Conservation (phyloP, 1,140 invertebrate species). For the Nasonia giraulti region DNA sequence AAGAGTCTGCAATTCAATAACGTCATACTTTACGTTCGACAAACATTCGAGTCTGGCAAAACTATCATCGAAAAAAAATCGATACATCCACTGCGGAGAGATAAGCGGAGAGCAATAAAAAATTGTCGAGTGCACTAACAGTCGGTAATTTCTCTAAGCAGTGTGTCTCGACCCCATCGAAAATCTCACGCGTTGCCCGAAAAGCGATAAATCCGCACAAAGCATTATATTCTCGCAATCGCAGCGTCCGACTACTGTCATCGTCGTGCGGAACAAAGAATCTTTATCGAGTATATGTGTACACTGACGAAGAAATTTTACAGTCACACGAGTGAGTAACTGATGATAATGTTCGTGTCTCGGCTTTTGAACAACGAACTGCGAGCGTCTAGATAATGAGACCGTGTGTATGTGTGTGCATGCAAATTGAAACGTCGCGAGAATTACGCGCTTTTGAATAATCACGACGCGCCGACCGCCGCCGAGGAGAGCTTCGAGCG, state of each 20-base stretch:
- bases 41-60: no score
- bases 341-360: neutral
- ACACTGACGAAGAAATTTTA: neutral
- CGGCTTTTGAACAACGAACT: neutral
- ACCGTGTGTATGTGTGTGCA: neutral
- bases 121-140: no score
- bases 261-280: neutral
- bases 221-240: neutral
- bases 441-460: neutral
- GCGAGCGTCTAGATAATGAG: neutral
- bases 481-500: no score
- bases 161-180: no score
- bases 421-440: neutral
- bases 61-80: no score
- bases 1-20: no score
- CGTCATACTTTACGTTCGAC: no score
- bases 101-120: no score
- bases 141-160: no score
- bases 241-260: no score
- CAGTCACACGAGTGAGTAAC: neutral
- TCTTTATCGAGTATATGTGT: neutral
- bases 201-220: neutral
- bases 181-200: no score
- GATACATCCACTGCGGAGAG: no score
- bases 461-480: neutral